Conservation (phyloP, 2,797 vertebrate genomes). For the Siniperca scherzeri region DNA sequence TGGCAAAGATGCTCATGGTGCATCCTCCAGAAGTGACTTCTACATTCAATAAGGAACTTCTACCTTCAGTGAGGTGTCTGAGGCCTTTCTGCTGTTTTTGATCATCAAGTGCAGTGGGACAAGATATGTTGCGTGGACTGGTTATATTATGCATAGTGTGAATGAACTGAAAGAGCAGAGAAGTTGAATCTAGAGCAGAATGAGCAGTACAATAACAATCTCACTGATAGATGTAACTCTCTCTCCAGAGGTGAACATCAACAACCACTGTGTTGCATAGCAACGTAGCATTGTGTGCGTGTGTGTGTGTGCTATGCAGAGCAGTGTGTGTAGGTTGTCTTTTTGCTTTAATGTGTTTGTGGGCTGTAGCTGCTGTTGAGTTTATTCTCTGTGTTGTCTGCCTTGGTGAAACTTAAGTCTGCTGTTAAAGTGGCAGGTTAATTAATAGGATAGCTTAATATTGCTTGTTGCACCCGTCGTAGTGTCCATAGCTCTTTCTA, state of each 20-base stretch:
- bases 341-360: background rate
- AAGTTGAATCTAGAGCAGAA: background rate
- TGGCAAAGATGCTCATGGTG: too few species aligned
- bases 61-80: background rate
- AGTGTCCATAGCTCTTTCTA: background rate
- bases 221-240: background rate
- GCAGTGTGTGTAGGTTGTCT: background rate
- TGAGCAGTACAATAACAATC: background rate
- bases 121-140: background rate
- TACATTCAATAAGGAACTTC: background rate
- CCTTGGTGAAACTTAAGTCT: too few species aligned
- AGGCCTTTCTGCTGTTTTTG: background rate
- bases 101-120: background rate
- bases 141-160: background rate
- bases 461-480: background rate
- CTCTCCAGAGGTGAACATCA: background rate
- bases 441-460: background rate
- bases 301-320: background rate
- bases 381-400: background rate
- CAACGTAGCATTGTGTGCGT: background rate
- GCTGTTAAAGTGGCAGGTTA: background rate
- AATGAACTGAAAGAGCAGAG: background rate
- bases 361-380: background rate
- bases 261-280: background rate
- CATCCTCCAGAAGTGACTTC: background rate